phyloP scores from a whole-genome alignment of 2,113 vertebrate genomes.

The Craseonycteris thonglongyai region DNA sequence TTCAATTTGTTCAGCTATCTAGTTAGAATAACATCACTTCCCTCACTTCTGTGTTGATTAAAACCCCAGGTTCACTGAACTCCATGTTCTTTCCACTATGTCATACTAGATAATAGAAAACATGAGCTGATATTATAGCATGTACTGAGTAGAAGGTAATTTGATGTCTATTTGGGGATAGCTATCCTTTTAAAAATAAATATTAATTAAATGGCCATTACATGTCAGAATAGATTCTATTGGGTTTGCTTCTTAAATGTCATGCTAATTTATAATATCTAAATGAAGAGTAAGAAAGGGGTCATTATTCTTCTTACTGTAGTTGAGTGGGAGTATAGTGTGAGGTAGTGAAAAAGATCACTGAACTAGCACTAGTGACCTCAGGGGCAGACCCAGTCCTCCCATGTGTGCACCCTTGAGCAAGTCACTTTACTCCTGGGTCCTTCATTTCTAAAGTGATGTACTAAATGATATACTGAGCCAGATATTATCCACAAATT shows the following conservation, averaged over 20 bases:
- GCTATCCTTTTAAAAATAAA: background rate
- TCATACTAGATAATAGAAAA: background rate
- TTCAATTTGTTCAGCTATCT: background rate
- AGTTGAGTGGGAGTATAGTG: background rate
- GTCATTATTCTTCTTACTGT: rapidly evolving
- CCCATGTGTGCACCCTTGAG: background rate
- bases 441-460: background rate
- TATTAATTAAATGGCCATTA: background rate
- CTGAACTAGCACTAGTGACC: background rate
- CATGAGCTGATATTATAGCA: background rate
- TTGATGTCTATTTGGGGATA: background rate
- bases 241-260: background rate
- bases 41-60: background rate
- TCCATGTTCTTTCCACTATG: background rate
- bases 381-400: background rate
- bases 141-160: background rate
- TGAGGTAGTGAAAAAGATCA: background rate
- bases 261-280: background rate
- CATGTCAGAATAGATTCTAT: background rate
- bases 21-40: background rate
- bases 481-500: background rate
- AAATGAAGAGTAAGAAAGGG: background rate
- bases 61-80: background rate
- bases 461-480: background rate
- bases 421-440: background rate